Evolutionary conservation across 2,888 invertebrate species (phyloP), one percentile per base, ranked within the genome.

Genomic region (Ornithoptera alexandrae): DNA sequence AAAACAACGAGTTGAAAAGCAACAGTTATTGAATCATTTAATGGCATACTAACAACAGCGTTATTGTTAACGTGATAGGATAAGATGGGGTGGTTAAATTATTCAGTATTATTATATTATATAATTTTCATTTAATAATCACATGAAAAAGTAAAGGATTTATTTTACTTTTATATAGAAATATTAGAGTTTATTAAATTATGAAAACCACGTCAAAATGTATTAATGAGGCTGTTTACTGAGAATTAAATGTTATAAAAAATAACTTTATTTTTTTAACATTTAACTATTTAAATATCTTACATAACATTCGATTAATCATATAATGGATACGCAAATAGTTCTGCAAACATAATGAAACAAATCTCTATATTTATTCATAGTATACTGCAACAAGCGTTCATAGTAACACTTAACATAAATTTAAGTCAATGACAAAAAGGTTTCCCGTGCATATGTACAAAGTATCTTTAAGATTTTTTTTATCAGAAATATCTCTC

Each of bases 1-100:
- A 64, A 50, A 39, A 69, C 65, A 69, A 56, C 61, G 61, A 36
- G 20, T 60, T 60, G 53, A 42, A 67, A 66, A 67, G 57, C 22
- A 53, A n/a, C n/a, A 18, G n/a, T 53, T 53, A 53, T 53, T 53
- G 6, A 50, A 50, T 17, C 50, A 53, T n/a, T 46, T 53, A 53
- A 53, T 53, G 15, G n/a, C 18, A n/a, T 15, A 46, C 46, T 46
- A 53, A 53, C 15, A 18, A 17, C 53, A 53, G 1, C 53, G n/a
- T n/a, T 53, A n/a, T 53, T 53, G 53, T 3, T 53, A 53, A 53
- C 6, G 18, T 46, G 46, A 15, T 46, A 8, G 46, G 46, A 15
- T 46, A 30, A 5, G 30, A 30, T 30, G 5, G 30, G 2, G 15
- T 46, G 46, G 15, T 15, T 15, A 46, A 12, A 46, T 46, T 46